Evolutionary conservation across 1,140 invertebrate species (phyloP).

Genomic region (Apis laboriosa): DNA sequence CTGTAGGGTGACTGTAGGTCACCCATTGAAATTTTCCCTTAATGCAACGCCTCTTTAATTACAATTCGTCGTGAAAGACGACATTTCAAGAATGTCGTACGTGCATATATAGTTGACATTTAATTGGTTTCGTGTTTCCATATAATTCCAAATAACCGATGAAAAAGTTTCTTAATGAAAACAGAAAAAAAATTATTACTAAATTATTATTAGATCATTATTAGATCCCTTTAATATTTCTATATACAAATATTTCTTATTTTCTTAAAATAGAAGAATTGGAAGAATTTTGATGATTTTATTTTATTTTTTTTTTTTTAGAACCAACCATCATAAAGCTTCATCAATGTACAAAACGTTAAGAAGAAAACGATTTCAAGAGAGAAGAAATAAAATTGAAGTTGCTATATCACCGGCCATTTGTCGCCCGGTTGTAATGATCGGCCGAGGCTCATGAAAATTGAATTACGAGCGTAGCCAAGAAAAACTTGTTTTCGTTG

Average conservation of each 20-base stretch:
- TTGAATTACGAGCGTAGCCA: neutral
- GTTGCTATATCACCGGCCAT: neutral
- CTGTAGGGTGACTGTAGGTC: neutral
- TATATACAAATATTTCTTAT: too few species aligned
- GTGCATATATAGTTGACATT: neutral
- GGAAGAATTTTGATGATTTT: too few species aligned
- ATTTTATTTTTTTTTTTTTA: too few species aligned
- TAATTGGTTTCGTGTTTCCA: neutral
- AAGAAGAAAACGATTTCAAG: neutral
- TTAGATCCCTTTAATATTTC: too few species aligned
- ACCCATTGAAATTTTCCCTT: neutral
- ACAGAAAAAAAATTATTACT: too few species aligned
- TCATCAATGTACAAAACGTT: too few species aligned
- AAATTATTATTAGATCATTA: too few species aligned
- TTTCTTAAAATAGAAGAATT: too few species aligned
- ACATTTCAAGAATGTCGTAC: neutral
- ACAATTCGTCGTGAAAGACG: neutral
- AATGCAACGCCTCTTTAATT: neutral
- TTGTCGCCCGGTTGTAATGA: neutral
- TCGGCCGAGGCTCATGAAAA: neutral
- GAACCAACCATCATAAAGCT: too few species aligned
- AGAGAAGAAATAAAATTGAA: neutral
- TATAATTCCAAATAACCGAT: neutral
- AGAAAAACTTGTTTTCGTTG: neutral
- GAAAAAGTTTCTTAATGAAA: neutral